phyloP scores from a whole-genome alignment of 92 coral and sea anemone species.

The Scolanthus callimorphus region DNA sequence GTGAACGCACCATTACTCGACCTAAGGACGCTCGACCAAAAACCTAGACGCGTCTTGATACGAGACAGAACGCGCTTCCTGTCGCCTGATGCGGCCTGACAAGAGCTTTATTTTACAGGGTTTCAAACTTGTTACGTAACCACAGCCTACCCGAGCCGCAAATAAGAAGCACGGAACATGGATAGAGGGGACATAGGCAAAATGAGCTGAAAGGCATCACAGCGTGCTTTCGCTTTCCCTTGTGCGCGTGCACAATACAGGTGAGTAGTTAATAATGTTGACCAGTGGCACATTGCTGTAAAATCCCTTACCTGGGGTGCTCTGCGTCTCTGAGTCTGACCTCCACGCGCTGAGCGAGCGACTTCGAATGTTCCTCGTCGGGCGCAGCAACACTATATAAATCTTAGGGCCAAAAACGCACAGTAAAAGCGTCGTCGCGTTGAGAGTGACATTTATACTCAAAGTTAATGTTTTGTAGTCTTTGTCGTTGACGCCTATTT shows the following conservation, averaged over 20 bases:
- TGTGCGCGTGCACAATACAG: background rate
- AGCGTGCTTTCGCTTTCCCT: conserved; percentile 2
- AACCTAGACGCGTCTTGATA: no score
- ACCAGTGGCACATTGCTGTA: background rate
- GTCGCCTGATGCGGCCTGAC: no score
- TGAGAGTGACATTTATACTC: conserved; percentile 68
- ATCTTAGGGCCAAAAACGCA: conserved; percentile 96
- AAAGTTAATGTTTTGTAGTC: conserved; percentile 75
- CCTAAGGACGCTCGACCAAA: no score
- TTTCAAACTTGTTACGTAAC: no score
- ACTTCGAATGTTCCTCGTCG: conserved; percentile 74
- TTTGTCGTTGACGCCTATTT: conserved; percentile 79
- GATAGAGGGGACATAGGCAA: background rate
- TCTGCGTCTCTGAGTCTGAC: conserved; percentile 10
- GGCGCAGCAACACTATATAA: conserved; percentile 76
- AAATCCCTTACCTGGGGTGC: conserved; percentile 37
- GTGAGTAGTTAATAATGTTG: background rate
- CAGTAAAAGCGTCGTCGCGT: conserved; percentile 86
- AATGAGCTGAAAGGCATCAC: background rate
- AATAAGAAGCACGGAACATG: no score
- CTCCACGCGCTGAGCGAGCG: conserved; percentile 64
- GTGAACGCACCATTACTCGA: no score
- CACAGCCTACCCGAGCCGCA: no score
- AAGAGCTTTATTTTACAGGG: no score
- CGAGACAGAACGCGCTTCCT: no score